Evolutionary conservation across 2,113 vertebrate species (phyloP).

Genomic region (Sphaerodactylus townsendi): DNA sequence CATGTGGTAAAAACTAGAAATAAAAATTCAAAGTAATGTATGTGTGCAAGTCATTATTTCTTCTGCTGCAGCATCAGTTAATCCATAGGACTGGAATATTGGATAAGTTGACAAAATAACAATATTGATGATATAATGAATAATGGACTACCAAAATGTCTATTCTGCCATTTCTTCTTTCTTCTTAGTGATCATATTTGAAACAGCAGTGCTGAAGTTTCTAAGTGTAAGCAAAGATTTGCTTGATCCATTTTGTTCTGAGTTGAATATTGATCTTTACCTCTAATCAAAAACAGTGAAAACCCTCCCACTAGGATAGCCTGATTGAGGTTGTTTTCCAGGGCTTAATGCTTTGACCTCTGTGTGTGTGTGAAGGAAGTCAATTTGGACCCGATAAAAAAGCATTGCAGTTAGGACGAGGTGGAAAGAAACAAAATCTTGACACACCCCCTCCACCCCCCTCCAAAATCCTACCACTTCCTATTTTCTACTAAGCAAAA

Average conservation of each 20-base stretch:
- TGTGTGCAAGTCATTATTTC: background rate
- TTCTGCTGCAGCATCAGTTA: background rate
- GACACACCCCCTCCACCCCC: too few relatives aligned
- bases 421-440: background rate
- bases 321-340: background rate
- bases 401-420: background rate
- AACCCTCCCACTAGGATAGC: background rate
- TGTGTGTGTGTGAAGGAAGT: background rate
- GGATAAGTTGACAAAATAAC: background rate
- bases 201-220: background rate
- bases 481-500: background rate
- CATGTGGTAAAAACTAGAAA: background rate
- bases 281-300: constrained; percentile 16
- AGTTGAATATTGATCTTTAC: constrained; percentile 14
- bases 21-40: background rate
- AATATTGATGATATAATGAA: background rate
- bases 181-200: background rate
- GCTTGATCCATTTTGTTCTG: constrained; percentile 11
- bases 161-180: background rate
- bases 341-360: background rate
- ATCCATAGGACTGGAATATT: background rate
- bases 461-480: background rate
- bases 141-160: background rate
- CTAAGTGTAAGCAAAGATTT: background rate
- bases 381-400: background rate